phyloP scores from a whole-genome alignment of 2,113 vertebrate genomes.

The Penelope pileata region DNA sequence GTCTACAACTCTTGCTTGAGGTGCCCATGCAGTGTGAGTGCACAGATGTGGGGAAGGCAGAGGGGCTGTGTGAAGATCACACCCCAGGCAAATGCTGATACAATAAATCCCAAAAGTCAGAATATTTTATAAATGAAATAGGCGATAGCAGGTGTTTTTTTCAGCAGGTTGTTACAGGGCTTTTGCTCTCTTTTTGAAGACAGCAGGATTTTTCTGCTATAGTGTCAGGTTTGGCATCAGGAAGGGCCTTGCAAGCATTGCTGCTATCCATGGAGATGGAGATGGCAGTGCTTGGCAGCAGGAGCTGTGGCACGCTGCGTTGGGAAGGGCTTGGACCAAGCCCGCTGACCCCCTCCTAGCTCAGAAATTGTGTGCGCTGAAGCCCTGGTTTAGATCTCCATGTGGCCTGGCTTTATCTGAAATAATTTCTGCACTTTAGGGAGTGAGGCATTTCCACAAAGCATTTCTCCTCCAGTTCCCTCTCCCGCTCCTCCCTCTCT shows the following conservation, averaged over 20 bases:
- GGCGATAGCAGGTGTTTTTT: neutral
- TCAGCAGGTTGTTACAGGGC: neutral
- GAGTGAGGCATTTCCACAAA: slow-evolving; percentile 28
- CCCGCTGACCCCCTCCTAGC: neutral
- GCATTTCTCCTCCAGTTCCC: neutral
- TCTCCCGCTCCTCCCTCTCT: slow-evolving; percentile 3
- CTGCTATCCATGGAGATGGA: neutral
- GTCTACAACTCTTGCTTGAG: neutral
- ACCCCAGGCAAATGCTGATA: neutral
- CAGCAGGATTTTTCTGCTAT: neutral
- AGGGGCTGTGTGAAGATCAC: neutral
- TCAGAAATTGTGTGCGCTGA: neutral
- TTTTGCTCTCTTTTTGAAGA: neutral
- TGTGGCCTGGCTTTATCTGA: neutral
- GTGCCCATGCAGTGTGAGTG: too few species aligned
- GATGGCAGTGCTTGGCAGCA: neutral
- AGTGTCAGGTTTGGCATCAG: neutral
- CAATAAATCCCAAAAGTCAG: neutral
- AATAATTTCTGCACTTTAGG: slow-evolving; percentile 16
- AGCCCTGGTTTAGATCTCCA: neutral
- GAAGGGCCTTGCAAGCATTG: neutral
- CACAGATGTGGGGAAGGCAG: neutral
- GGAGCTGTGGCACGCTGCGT: neutral
- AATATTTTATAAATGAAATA: neutral
- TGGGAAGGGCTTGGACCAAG: neutral